Evolutionary conservation across 30 jellyfish, hydroid and myxozoan genomes (phyloP).

Genomic region (Euphysa ruthae): DNA sequence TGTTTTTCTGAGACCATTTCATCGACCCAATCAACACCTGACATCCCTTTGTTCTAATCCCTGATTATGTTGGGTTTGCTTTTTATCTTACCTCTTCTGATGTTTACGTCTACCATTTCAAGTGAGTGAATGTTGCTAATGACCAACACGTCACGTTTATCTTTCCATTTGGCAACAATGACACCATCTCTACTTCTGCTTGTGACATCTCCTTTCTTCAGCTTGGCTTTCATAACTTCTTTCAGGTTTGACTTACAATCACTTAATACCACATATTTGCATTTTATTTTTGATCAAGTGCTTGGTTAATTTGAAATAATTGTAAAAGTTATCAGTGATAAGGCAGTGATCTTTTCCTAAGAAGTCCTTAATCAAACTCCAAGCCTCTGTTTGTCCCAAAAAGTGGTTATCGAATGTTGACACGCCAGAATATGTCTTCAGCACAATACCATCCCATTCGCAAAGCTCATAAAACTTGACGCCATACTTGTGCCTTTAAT

Average conservation of each 20-base stretch:
- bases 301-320: conserved; percentile 4
- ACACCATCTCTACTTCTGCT: conserved; percentile 2
- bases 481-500: conserved; percentile 31
- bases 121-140: conserved; percentile 4
- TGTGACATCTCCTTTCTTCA: conserved; percentile 5
- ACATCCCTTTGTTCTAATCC: conserved; percentile 16
- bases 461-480: conserved; percentile 22
- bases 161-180: conserved; percentile 12
- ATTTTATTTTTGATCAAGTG: conserved; percentile 3
- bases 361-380: neutral
- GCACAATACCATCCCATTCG: conserved; percentile 17
- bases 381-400: conserved; percentile 17
- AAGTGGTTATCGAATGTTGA: neutral
- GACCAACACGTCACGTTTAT: conserved; percentile 6
- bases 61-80: conserved; percentile 18
- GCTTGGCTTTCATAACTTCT: neutral
- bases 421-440: conserved; percentile 9
- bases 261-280: conserved; percentile 9
- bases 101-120: conserved; percentile 6
- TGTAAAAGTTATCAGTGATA: conserved; percentile 9
- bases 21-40: conserved; percentile 31
- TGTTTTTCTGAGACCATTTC: conserved; percentile 28
- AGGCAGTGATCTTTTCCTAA: conserved; percentile 14
- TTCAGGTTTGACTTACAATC: conserved; percentile 7
- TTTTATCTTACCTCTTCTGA: conserved; percentile 5